Percentiles rank a stretch among this genome's conserved stretches.
Evolutionary conservation across 2,113 vertebrate species (phyloP).

Genomic region (Edolisoma coerulescens): DNA sequence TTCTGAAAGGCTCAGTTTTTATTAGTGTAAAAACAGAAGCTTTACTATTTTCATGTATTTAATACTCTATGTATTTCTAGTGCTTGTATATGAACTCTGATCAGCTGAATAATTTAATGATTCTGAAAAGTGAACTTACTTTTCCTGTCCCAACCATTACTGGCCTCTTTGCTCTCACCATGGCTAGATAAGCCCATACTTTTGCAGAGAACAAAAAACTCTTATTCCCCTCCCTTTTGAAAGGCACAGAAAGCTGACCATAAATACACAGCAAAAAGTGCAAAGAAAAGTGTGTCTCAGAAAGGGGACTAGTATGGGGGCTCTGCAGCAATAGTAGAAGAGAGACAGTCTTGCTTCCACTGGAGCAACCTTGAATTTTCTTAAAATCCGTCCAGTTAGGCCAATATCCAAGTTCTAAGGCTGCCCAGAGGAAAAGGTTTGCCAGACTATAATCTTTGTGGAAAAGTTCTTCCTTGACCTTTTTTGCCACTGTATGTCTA

Average conservation of each 20-base stretch:
- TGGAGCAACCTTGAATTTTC: conserved; percentile 3
- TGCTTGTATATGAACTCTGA: background rate
- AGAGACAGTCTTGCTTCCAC: background rate
- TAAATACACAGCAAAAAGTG: background rate
- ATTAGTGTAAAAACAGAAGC: background rate
- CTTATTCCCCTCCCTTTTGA: background rate
- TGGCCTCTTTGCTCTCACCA: background rate
- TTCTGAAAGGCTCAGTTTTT: background rate
- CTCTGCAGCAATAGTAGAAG: background rate
- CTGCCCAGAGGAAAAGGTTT: conserved; percentile 40
- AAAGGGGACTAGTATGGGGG: background rate
- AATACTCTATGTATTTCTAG: background rate
- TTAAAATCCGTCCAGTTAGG: conserved; percentile 28
- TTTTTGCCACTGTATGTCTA: conserved; percentile 45
- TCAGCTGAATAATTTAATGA: background rate
- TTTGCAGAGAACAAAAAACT: background rate
- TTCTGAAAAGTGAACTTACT: background rate
- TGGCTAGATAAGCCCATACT: background rate
- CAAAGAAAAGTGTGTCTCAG: background rate
- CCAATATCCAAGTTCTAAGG: conserved; percentile 27
- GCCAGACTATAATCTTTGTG: conserved; percentile 45
- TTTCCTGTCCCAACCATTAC: background rate
- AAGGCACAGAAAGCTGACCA: background rate
- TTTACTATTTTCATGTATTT: background rate
- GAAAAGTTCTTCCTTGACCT: conserved; percentile 65